Base-by-base conservation (phyloP, 2,888 invertebrate genomes). In the Euproctis similis region DNA sequence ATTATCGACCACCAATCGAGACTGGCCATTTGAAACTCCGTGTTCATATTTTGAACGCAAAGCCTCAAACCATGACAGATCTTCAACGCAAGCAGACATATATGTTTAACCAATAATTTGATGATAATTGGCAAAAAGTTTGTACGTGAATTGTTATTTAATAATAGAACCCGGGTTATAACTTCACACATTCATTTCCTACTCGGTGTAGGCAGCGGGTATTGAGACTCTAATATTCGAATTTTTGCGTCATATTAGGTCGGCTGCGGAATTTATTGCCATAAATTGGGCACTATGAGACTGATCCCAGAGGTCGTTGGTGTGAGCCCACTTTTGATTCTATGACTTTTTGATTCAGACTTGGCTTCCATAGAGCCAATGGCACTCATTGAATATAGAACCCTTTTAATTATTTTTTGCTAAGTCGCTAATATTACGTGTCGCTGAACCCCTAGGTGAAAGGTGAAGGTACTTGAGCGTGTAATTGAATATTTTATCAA, bases 401-500 rank as follows among this genome's bases (percentile, higher is more conserved):
- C n/a, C n/a, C 40, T 34, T 41, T 51, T 42, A 30, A 22, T 37
- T 30, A 33, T 36, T 52, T 44, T 56, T 51, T 36, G 42, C 52
- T 52, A 42, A 50, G 48, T 52, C 54, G 50, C 49, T n/a, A n/a
- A 36, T 46, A 46, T 58, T 52, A 27, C 39, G 50, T 63, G 71
- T 63, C 70, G 45, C 53, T 66, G 73, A 76, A 69, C 72, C 46
- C 31, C 9, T 42, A 55, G 56, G 58, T 57, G 59, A 62, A 42
- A 55, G 56, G 58, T 57, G 59, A 62, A 55, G 62, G 63, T 54
- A 56, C 63, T 66, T 66, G 51, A 53, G 47, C 50, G 51, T 34
- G 45, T 63, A 62, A 69, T 67, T 68, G 61, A 72, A 73, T 70
- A 67, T 71, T 74, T 69, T 62, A 71, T 64, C 53, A 52, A 34